Evolutionary conservation across 2,797 vertebrate genomes (phyloP), one percentile per base, ranked within the genome.

Genomic region (Pachyuromys duprasi): DNA sequence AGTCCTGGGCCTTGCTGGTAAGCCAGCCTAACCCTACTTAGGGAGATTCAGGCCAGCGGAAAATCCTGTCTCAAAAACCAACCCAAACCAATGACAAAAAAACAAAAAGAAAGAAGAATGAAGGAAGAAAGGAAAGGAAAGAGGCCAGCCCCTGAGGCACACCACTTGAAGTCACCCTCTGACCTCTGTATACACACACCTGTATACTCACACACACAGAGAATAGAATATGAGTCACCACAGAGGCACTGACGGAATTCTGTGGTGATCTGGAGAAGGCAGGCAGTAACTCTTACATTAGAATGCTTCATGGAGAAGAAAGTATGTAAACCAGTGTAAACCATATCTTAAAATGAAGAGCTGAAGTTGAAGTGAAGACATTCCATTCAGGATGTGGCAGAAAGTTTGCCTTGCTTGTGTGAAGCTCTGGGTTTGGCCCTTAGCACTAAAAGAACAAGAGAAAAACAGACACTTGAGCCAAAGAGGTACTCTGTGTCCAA

Each of bases 241-340:
- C 63, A 49, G 63, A 95, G 80, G 42, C 62, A 55, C 39, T 17
- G 60, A 20, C 3, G 78, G 79, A 92, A 75, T 81, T 93, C 80
- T 14, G n/a, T 24, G 14, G 67, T 67, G 75, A 36, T 28, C 67
- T 42, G 4, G 62, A 82, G 39, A 45, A 70, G 49, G 17, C 11
- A 60, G n/a, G 20, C 28, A 49, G 39, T 5, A 75, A 74, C n/a
- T 82, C 15, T 24, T 24, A 28, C 57, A 18, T 70, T 42, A 91
- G 82, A 83, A 80, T 24, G 42, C 55, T 90, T 82, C 5, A 0
- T 3, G 0, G 5, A 83, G 62, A 28, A 91, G 65, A 62, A 89
- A n/a, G 42, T n/a, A 8, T 0, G 45, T 55, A 80, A 84, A 72
- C 11, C 24, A 82, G 18, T 3, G 39, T 65, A 80, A 84, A 62